Evolutionary conservation across 2,888 invertebrate species (phyloP), one percentile per base, ranked within the genome.

Genomic region (Imbricaverruca yamaguchii): DNA sequence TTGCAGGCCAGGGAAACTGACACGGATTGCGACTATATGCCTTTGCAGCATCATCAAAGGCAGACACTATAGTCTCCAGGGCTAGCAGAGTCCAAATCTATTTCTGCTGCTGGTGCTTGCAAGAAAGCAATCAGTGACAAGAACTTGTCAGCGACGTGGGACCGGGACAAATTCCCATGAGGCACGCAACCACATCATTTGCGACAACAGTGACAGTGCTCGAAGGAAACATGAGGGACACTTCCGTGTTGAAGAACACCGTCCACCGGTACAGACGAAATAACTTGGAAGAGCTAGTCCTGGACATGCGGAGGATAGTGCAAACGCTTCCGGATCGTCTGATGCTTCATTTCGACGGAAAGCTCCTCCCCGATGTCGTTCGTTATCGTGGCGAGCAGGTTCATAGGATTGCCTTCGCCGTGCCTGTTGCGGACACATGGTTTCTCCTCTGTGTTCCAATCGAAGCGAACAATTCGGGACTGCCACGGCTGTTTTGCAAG

Each of bases 61-160:
- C 10, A 65, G 23, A 23, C n/a, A 65, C 65, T 65, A 18, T 18
- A n/a, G 63, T 63, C 63, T 63, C 18, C 63, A 18, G 63, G 63
- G 8, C 8, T 15, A 18, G 13, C 63, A 18, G n/a, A 65, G 65
- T 9, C 65, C 13, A 65, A 39, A 39, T 39, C 1, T 39, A 3
- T 39, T 39, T 39, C 39, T 39, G 39, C 39, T 39, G 39, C 65
- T 65, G n/a, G n/a, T 7, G 10, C 65, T 10, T 65, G n/a, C 65
- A 13, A 65, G 65, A 65, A 8, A 3, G 65, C 65, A 65, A 65
- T 65, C 65, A 65, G 65, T 23, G 65, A 65, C 65, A 1, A 65
- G n/a, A 65, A 65, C 23, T 65, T 65, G 65, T 65, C 65, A 23
- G 63, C 63, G 63, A 18, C 63, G 63, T 63, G 63, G 63, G 63